Base-by-base conservation (phyloP, 2,888 invertebrate species). In the Drosophila macrospina region DNA sequence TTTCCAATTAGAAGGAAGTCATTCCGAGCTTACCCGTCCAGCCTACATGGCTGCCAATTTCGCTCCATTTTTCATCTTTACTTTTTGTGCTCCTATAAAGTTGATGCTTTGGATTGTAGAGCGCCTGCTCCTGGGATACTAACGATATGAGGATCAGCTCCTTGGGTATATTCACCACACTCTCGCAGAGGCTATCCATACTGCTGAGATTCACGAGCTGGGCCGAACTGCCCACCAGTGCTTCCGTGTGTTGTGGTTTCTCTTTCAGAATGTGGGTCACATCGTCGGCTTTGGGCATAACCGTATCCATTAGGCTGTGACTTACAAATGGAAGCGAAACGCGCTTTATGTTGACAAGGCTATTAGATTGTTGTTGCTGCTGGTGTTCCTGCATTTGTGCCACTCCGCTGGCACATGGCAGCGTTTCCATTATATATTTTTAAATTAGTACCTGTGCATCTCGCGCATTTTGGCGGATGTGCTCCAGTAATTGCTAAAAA, bases 21-120 rank as follows among this genome's bases (percentile, higher is more conserved):
- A 10, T 6, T 6, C 1, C 3, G 10, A n/a, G 15, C 73, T 80
- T 20, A 91, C 91, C 91, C 51, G 90, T 65, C 90, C 90, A 91
- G 16, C 90, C 90, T 6, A 91, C 79, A 15, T 77, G 79, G 6
- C 80, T 78, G 0, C 90, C 86, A 15, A 91, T 91, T 54, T 89
- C 86, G 28, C 66, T 45, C 91, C 91, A 91, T 44, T 90, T 88
- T 42, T 83, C 80, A 64, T 91, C 90, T 48, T 90, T 91, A 39
- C 81, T 83, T 11, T 85, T 74, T 4, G 82, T 80, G 63, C 90
- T 91, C 42, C 91, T 81, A 69, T 91, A 91, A 47, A 87, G 80
- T 11, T 86, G 82, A 61, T 91, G 91, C 65, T 91, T 91, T 5
- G 89, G 89, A 80, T 91, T 91, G 66, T 90, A 91, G 4, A 91